Evolutionary conservation across 2,888 invertebrate genomes (phyloP), one percentile per base, ranked within the genome.

Genomic region (Nephrocerus scutellatus): DNA sequence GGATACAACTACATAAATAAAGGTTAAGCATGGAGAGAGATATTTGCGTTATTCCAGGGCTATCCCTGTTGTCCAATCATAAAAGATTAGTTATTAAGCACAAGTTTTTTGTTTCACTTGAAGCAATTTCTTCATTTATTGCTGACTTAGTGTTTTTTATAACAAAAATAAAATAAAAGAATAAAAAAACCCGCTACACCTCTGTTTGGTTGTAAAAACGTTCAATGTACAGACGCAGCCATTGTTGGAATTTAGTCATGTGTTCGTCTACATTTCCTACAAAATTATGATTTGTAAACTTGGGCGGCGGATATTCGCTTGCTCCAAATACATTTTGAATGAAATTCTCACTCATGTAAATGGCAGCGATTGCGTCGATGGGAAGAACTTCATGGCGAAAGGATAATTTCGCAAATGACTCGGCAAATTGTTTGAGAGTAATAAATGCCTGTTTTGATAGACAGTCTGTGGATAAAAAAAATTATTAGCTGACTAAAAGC

Each of bases 341-440:
- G 32, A 57, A 61, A 26, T 59, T 49, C 41, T 68, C 68, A 9
- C 60, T 52, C 36, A 68, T 57, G 24, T 59, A 62, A 39, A 65
- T 57, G 7, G 65, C 58, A 8, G 55, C 56, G 10, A 57, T 41
- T 2, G 56, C 66, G 46, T 68, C 68, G 9, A 55, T 48, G n/a
- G 48, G 30, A 4, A 57, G 43, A 1, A 67, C 63, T 25, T 59
- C 53, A 39, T 59, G 33, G 0, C 62, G 62, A 36, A 68, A 45
- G 2, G 60, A 49, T 8, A 68, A 44, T 42, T 66, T 68, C 6
- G 66, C 66, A 43, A 67, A 57, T 0, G 68, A 65, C 48, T 68
- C 68, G 0, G 68, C 51, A 44, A 66, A 62, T 26, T 64, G 57
- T 32, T 58, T 60, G 0, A 68, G 47, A 7, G 59, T 51, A 6